phyloP scores from a whole-genome alignment of 2,888 invertebrate genomes.

The Dicycla oo region DNA sequence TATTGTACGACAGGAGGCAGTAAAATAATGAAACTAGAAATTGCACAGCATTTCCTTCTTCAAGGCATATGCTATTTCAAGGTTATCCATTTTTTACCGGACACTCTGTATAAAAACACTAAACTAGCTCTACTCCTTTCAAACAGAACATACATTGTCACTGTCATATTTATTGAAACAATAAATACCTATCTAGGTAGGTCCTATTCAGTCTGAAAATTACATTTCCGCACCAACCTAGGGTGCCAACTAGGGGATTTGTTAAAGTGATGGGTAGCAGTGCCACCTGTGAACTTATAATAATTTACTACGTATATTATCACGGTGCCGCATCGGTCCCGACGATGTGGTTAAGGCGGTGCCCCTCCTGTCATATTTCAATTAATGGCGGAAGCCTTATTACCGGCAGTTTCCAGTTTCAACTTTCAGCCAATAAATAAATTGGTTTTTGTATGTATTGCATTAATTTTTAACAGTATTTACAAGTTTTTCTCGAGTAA shows the following conservation, averaged over 20 bases:
- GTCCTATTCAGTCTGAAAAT: neutral
- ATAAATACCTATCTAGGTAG: no score
- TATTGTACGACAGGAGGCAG: no score
- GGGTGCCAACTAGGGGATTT: neutral
- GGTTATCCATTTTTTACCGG: no score
- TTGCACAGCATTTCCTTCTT: no score
- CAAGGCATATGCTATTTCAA: no score
- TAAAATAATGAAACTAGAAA: no score
- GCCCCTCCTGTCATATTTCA: slow-evolving; percentile 53
- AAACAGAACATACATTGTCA: no score
- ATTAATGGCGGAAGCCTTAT: slow-evolving; percentile 52
- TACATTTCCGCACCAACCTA: neutral
- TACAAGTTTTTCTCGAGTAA: slow-evolving; percentile 1
- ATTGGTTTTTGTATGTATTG: slow-evolving; percentile 15
- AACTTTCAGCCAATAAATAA: neutral
- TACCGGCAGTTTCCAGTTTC: slow-evolving; percentile 35
- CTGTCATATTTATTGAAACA: no score
- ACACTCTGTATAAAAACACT: no score
- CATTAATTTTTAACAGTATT: neutral
- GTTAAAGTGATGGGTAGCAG: slow-evolving; percentile 9
- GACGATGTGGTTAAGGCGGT: slow-evolving; percentile 23
- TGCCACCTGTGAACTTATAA: slow-evolving; percentile 53
- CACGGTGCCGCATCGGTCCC: slow-evolving; percentile 7
- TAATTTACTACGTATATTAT: slow-evolving; percentile 32
- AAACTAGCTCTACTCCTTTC: no score